These are phyloP conservation scores for Acanthosoma haemorrhoidale DNA, from an alignment of 2,888 invertebrate genomes.

Conservation along the genomic window DNA sequence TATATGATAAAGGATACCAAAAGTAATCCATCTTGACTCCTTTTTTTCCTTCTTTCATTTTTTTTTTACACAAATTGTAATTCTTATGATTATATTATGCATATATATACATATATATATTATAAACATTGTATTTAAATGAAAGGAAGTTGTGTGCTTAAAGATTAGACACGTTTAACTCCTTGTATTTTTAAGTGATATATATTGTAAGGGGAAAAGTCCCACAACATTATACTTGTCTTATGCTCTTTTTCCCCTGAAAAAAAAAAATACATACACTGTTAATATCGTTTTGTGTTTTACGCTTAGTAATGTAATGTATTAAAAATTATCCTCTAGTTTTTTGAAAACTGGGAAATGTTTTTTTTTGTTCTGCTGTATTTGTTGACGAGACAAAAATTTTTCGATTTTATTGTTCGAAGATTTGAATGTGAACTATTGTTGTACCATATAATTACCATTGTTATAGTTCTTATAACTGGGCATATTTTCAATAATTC, in stretches of 20 bases:
- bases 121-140: constrained; percentile 10
- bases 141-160: neutral
- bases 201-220: neutral
- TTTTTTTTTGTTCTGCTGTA: no score
- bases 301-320: neutral
- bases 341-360: no score
- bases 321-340: neutral
- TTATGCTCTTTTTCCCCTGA: neutral
- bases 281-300: neutral
- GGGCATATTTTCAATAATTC: no score
- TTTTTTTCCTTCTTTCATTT: neutral
- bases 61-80: neutral
- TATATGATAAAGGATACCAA: constrained; percentile 2
- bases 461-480: no score
- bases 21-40: neutral
- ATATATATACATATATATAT: neutral
- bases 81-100: neutral
- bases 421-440: neutral
- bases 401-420: no score
- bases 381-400: no score
- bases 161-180: neutral
- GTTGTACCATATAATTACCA: no score
- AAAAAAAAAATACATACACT: no score
- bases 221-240: neutral
- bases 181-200: neutral